These are phyloP conservation scores for Drosophila lutescens DNA, from an alignment of 2,888 invertebrate genomes.

Conservation along the genomic window DNA sequence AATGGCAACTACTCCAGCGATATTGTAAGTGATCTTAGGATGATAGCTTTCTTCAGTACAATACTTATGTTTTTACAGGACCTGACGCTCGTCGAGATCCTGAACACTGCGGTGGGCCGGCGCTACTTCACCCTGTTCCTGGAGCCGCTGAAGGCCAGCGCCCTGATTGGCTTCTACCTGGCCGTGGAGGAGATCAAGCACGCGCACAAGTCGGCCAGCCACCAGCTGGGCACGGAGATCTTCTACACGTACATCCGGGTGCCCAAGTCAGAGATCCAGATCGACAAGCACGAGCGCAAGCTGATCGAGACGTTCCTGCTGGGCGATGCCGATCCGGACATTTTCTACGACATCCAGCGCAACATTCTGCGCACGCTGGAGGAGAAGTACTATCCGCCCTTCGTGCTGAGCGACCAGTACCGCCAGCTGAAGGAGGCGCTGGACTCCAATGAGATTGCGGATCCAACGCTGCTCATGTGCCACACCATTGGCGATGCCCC, in stretches of 20 bases:
- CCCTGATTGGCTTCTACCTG: conserved; percentile 93
- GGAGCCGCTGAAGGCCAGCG: conserved; percentile 92
- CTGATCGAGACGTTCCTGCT: conserved; percentile 94
- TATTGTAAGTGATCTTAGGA: conserved; percentile 60
- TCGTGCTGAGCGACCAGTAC: conserved; percentile 94
- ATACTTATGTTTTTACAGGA: conserved; percentile 85
- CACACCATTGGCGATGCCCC: conserved; percentile 60
- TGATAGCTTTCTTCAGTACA: neutral
- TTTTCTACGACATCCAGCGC: conserved; percentile 94
- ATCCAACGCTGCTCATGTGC: conserved; percentile 82
- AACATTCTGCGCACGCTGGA: conserved; percentile 91
- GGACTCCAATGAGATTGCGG: conserved; percentile 83
- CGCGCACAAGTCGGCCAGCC: conserved; percentile 91
- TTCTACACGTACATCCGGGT: conserved; percentile 95
- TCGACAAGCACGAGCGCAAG: conserved; percentile 91
- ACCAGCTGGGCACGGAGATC: conserved; percentile 95
- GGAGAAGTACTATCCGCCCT: conserved; percentile 94
- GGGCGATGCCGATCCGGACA: conserved; percentile 94
- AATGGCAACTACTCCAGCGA: conserved; percentile 88
- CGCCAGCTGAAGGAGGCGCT: conserved; percentile 86
- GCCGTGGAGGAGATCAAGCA: conserved; percentile 93
- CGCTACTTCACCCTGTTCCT: conserved; percentile 92
- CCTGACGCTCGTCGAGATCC: conserved; percentile 89
- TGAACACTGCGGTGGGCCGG: conserved; percentile 92
- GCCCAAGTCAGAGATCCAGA: conserved; percentile 91